These are phyloP conservation scores for Diuraphis noxia DNA, from an alignment of 1,140 invertebrate genomes.

Conservation along the genomic window DNA sequence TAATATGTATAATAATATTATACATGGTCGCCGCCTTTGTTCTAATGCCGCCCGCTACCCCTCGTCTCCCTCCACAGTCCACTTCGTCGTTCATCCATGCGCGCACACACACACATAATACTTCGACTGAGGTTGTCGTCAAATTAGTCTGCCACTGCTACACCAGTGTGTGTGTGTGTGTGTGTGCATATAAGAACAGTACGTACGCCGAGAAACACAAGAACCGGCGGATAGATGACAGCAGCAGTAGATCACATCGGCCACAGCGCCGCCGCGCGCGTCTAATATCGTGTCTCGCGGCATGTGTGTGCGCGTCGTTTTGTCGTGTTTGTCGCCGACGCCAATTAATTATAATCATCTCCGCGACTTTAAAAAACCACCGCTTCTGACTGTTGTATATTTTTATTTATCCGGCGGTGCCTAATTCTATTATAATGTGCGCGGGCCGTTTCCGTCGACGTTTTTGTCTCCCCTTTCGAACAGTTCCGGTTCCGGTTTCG, in stretches of 20 bases:
- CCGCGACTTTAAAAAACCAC: conserved; percentile 19
- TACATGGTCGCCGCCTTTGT: conserved; percentile 5
- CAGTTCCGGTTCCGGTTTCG: not conserved
- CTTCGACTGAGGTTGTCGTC: not conserved
- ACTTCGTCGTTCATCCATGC: not conserved
- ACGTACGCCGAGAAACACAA: not conserved
- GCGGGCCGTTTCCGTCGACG: not conserved
- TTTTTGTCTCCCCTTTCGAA: not conserved
- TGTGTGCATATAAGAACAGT: not conserved
- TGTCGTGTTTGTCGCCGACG: conserved; percentile 13
- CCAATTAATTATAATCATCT: conserved; percentile 46
- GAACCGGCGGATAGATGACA: not conserved
- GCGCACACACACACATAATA: too few relatives aligned
- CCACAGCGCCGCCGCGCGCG: not conserved
- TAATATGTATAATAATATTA: conserved; percentile 28
- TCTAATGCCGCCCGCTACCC: conserved; percentile 26
- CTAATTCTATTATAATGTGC: not conserved
- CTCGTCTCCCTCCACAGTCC: not conserved
- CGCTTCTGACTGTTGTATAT: not conserved
- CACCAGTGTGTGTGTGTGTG: not conserved
- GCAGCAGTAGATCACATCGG: conserved; percentile 1
- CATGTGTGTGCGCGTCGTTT: not conserved
- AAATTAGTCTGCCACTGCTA: conserved; percentile 28
- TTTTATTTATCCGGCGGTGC: conserved; percentile 13
- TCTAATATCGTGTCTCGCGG: not conserved